These are phyloP conservation scores for Meteorus cinctellus DNA, from an alignment of 2,888 invertebrate species.

Conservation along the genomic window DNA sequence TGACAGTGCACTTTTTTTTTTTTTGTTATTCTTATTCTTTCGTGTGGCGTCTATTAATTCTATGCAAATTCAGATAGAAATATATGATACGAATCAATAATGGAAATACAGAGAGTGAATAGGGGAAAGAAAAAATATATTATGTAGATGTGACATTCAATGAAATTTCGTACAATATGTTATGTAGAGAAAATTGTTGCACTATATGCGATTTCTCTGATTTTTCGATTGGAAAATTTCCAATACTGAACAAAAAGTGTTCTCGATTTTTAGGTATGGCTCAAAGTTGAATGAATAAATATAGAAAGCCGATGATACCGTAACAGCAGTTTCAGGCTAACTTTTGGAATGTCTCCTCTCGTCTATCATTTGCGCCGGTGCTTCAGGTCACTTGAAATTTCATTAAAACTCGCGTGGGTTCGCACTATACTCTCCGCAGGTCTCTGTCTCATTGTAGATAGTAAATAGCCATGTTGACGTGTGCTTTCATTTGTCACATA, in stretches of 20 bases:
- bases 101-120: background rate
- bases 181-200: background rate
- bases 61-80: slow-evolving; percentile 2
- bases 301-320: background rate
- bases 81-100: background rate
- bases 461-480: slow-evolving; percentile 5
- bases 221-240: background rate
- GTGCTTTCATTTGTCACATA: background rate
- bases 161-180: background rate
- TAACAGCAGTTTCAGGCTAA: background rate
- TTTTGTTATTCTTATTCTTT: background rate
- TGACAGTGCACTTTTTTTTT: slow-evolving; percentile 16
- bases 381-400: slow-evolving; percentile 24
- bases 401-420: slow-evolving; percentile 22
- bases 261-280: background rate
- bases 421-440: background rate
- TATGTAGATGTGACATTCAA: background rate
- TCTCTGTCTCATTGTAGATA: slow-evolving; percentile 12
- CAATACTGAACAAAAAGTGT: background rate
- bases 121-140: background rate
- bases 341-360: background rate
- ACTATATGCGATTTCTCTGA: too few species aligned
- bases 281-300: background rate
- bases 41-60: background rate
- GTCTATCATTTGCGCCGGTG: background rate